Conservation (phyloP, 2,113 vertebrate species). For the Corynorhinus townsendii region DNA sequence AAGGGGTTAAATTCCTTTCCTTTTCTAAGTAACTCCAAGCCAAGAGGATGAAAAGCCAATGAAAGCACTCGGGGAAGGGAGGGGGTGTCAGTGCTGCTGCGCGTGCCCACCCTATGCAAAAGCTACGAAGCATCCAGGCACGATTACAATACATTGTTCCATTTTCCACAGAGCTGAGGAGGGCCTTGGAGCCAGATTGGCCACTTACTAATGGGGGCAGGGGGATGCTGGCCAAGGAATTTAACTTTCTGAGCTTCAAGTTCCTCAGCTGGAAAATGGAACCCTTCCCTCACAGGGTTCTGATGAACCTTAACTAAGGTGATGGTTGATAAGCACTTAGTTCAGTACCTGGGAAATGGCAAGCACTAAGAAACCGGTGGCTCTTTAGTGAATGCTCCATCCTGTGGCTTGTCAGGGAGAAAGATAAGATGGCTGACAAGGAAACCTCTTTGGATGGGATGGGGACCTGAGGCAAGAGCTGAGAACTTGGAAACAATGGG, state of each 20-base stretch:
- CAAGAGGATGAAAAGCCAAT: not conserved
- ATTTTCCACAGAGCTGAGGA: not conserved
- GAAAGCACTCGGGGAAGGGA: not conserved
- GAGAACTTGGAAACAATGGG: not conserved
- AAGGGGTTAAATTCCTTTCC: constrained; percentile 6
- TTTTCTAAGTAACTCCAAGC: not conserved
- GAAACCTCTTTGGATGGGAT: not conserved
- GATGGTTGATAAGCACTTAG: not conserved
- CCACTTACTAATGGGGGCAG: not conserved
- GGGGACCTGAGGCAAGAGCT: not conserved
- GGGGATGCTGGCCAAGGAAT: not conserved
- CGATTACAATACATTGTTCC: not conserved
- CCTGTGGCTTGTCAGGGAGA: not conserved
- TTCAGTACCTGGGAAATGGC: not conserved
- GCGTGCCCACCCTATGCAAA: rapidly evolving
- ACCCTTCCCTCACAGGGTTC: not conserved
- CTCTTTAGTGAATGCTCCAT: not conserved
- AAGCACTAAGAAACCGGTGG: not conserved
- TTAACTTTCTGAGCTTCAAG: not conserved
- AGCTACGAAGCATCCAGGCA: not conserved
- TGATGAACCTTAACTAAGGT: not conserved
- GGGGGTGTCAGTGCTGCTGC: not conserved
- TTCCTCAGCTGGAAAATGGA: not conserved
- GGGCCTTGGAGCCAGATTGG: not conserved
- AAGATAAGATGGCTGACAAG: not conserved